Base-by-base conservation (phyloP, 2,113 vertebrate genomes). In the Malurus melanocephalus region DNA sequence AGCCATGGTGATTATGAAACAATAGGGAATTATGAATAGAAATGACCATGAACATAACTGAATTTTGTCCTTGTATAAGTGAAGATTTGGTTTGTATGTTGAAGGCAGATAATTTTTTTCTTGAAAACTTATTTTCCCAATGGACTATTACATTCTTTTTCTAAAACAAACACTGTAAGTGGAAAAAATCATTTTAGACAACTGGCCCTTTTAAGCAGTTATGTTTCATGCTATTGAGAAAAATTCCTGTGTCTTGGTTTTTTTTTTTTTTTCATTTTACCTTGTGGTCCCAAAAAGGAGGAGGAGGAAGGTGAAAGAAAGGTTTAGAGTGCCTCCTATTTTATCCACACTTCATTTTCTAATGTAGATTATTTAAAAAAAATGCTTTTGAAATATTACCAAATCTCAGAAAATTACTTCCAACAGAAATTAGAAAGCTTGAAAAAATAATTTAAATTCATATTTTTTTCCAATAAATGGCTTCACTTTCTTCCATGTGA, bases 61-160 rank as follows among this genome's bases (percentile, higher is more conserved):
- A 10, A 4, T 73, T 79, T 85, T 89, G 21, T 43, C 11, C 18
- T 26, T 2, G 2, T 38, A 53, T 16, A 35, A 77, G 43, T 11
- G 4, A 69, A 69, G 16, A 33, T 35, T 28, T 59, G 8, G 4
- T 61, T 84, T 57, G 4, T 71, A 9, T n/a, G 10, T 46, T 67
- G 52, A 7, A 81, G 11, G 13, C 12, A 10, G 26, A 42, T 46
- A 27, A 20, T 13, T 53, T 80, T 78, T 78, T 66, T 57, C 30
- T n/a, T 28, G 8, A 20, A 52, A 49, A 22, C 1, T 9, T 28
- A 42, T 27, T 22, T 16, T 8, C 2, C 7, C 5, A 5, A 2
- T 13, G 11, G 15, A 22, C 16, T 60, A 45, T 23, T 3, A 28
- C 10, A 27, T 52, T 64, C 4, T 72, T 80, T 74, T 67, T 28